A percentile compares a stretch with the other conserved stretches of the same genome.
Evolutionary conservation across 2,888 invertebrate genomes (phyloP).

Genomic region (Dryobota labecula): DNA sequence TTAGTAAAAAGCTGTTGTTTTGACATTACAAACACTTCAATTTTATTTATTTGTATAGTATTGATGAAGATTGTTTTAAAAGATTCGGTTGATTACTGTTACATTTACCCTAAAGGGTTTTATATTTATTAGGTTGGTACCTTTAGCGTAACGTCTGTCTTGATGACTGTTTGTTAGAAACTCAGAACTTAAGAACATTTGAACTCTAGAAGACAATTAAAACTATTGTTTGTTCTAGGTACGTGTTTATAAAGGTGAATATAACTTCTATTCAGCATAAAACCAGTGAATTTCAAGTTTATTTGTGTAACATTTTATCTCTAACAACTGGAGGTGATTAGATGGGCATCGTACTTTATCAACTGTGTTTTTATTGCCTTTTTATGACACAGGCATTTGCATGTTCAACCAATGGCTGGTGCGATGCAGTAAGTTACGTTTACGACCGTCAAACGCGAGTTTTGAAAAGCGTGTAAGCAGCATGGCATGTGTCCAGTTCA

Average conservation of each 20-base stretch:
- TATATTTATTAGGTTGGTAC: conserved; percentile 41
- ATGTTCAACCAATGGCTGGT: conserved; percentile 45
- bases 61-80: background rate
- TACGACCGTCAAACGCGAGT: conserved; percentile 49
- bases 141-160: background rate
- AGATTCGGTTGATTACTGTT: background rate
- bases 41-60: too few species aligned
- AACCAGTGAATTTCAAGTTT: conserved; percentile 19
- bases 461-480: conserved; percentile 64
- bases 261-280: conserved; percentile 12
- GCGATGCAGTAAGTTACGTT: conserved; percentile 45
- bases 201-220: background rate
- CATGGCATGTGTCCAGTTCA: conserved; percentile 59
- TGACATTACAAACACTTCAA: too few species aligned
- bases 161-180: background rate
- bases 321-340: conserved; percentile 56
- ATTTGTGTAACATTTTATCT: conserved; percentile 45
- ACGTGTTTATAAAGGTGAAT: conserved; percentile 1
- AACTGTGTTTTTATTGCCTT: conserved; percentile 59
- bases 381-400: conserved; percentile 57
- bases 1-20: too few species aligned
- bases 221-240: background rate
- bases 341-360: conserved; percentile 56
- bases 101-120: conserved; percentile 40
- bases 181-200: background rate